Evolutionary conservation across 2,888 invertebrate genomes (phyloP).

Genomic region (Pachliopta kotzebuea): DNA sequence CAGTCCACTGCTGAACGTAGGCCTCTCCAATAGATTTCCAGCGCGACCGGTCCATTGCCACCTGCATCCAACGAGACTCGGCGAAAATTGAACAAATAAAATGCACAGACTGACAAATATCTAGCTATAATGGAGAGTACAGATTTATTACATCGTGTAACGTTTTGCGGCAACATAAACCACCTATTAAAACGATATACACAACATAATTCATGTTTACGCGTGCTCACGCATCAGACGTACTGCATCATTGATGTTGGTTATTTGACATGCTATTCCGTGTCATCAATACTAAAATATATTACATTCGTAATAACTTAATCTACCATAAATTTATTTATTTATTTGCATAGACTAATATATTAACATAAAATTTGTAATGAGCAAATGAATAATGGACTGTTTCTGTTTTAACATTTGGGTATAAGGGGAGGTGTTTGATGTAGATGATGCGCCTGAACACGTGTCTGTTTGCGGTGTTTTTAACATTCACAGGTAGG

Average conservation of each 20-base stretch:
- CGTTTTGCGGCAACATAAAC: constrained; percentile 6
- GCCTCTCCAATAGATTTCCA: no score
- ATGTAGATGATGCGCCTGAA: not conserved
- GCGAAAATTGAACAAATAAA: not conserved
- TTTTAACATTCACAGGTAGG: constrained; percentile 31
- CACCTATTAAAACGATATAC: constrained; percentile 32
- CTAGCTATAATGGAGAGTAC: not conserved
- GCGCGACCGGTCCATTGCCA: no score
- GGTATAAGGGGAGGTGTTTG: constrained; percentile 1
- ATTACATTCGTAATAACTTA: constrained; percentile 14
- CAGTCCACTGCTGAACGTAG: no score
- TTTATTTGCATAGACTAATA: no score
- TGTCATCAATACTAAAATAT: constrained; percentile 9
- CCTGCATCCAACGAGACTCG: no score
- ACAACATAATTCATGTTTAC: constrained; percentile 36
- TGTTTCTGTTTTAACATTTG: not conserved
- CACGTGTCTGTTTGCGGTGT: constrained; percentile 31
- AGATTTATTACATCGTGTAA: not conserved
- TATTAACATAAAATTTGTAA: no score
- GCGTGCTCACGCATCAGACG: constrained; percentile 38
- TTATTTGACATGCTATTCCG: constrained; percentile 37
- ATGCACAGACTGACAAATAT: not conserved
- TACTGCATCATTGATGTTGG: constrained; percentile 42
- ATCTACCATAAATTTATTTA: constrained; percentile 1
- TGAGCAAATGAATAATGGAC: no score